Base-by-base conservation (phyloP, 1,140 invertebrate genomes). In the Lanistes nyassanus region DNA sequence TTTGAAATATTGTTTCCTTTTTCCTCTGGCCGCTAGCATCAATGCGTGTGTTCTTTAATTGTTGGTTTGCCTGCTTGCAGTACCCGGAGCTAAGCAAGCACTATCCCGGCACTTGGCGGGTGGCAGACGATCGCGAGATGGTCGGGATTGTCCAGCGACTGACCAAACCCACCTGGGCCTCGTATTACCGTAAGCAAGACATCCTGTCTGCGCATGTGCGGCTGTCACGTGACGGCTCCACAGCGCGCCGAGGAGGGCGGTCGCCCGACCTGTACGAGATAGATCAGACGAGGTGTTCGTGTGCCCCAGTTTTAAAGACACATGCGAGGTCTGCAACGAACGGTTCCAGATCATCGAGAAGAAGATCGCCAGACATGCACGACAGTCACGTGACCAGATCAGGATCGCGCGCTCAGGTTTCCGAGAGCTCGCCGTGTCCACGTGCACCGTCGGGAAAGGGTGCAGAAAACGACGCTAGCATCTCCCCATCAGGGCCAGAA, bases 31-130 rank as follows among this genome's bases (percentile, higher is more conserved):
- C 5, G 56, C 7, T 29, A 58, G 56, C 5, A 60, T 60, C 56
- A 53, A 13, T 53, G 51, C 51, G 19, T 19, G 9, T 29, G 9
- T 19, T 29, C 26, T 62, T 13, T 62, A 19, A n/a, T 11, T 62
- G 11, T 1, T 42, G 5, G 19, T 16, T 16, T 67, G 11, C 9
- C 9, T 67, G 21, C 26, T 4, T 26, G 21, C 53, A 79, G 71
- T 83, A 83, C 64, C 82, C 82, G 13, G 80, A 79, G 58, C 19
- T 83, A 9, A 69, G 51, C 3, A 78, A 77, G 55, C 80, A 81
- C 73, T 83, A 81, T 68, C 82, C 82, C 13, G 82, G 82, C 26
- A 81, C 82, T 3, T 81, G 82, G 80, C 74, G 80, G 29, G 68
- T 76, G 21, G 80, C 76, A 16, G 76, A 62, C 31, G 31, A 74